Evolutionary conservation across 2,113 vertebrate species (phyloP).

Genomic region (Corythoichthys intestinalis): DNA sequence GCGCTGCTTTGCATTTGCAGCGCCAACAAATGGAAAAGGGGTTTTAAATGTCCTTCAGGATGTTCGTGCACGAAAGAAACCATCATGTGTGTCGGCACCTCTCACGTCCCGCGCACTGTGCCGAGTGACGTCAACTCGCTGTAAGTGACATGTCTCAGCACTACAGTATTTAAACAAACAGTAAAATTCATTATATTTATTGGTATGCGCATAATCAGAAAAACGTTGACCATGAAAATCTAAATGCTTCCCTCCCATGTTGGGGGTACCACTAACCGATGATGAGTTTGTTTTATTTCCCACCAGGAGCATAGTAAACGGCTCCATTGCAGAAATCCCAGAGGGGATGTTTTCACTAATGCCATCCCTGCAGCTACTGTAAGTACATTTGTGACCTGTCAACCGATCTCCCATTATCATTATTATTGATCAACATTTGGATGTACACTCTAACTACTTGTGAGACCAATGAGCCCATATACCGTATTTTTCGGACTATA

Average conservation of each 20-base stretch:
- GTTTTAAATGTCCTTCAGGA: slow-evolving; percentile 82
- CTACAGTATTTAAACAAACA: background rate
- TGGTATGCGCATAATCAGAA: background rate
- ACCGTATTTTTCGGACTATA: too few species aligned
- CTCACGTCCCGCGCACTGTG: slow-evolving; percentile 79
- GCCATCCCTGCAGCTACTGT: slow-evolving; percentile 93
- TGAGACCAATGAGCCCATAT: background rate
- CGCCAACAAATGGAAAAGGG: slow-evolving; percentile 64
- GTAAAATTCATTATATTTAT: background rate
- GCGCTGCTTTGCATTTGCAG: slow-evolving; percentile 43
- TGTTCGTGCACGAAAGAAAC: slow-evolving; percentile 92
- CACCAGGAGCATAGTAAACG: slow-evolving; percentile 91
- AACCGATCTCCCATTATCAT: background rate
- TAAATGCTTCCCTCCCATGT: too few species aligned
- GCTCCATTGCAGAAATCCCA: slow-evolving; percentile 88
- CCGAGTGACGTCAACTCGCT: slow-evolving; percentile 87
- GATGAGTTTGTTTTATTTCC: background rate
- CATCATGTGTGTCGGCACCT: slow-evolving; percentile 86
- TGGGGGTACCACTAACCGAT: too few species aligned
- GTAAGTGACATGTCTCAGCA: slow-evolving; percentile 71
- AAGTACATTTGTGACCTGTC: slow-evolving; percentile 57
- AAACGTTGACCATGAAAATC: background rate
- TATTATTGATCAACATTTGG: background rate
- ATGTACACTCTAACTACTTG: background rate
- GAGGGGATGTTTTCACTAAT: slow-evolving; percentile 94